A percentile compares a stretch with the other conserved stretches of the same genome.
Conservation (phyloP, 2,113 vertebrate species). For the Stictonetta naevosa region DNA sequence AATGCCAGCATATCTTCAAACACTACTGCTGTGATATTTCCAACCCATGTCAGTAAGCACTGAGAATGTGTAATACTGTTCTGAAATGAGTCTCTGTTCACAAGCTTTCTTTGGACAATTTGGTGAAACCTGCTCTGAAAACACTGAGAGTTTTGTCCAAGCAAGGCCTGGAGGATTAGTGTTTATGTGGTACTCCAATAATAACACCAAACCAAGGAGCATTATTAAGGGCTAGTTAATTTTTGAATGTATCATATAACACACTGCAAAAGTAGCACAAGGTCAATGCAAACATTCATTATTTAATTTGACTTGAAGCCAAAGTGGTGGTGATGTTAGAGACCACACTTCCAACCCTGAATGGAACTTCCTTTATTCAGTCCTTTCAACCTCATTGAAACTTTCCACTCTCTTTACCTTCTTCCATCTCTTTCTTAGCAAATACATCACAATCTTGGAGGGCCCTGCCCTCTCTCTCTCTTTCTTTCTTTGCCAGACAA, state of each 20-base stretch:
- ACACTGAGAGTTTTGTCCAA: constrained; percentile 41
- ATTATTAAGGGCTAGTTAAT: constrained; percentile 34
- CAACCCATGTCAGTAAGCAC: rapidly evolving
- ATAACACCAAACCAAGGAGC: constrained; percentile 29
- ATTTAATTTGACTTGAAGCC: constrained; percentile 60
- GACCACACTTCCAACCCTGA: constrained; percentile 17
- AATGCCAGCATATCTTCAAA: background rate
- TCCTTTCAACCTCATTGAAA: constrained; percentile 42
- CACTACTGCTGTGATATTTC: background rate
- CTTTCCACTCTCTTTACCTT: constrained; percentile 10
- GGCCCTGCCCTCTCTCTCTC: background rate
- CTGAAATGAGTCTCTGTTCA: background rate
- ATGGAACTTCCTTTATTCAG: constrained; percentile 55
- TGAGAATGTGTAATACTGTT: background rate
- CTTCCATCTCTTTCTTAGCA: background rate
- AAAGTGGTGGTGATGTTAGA: constrained; percentile 46
- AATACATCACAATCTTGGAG: background rate
- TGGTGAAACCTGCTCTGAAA: background rate
- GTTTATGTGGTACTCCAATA: constrained; percentile 38
- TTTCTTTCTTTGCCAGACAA: background rate
- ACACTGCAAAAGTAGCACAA: constrained; percentile 42
- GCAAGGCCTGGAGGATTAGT: background rate
- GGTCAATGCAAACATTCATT: constrained; percentile 60
- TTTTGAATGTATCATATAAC: constrained; percentile 33
- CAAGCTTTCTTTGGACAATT: constrained; percentile 32